A percentile compares a stretch with the other conserved stretches of the same genome.
These are phyloP conservation scores for Pelochelys cantorii DNA, from an alignment of 2,797 vertebrate species.

Conservation along the genomic window DNA sequence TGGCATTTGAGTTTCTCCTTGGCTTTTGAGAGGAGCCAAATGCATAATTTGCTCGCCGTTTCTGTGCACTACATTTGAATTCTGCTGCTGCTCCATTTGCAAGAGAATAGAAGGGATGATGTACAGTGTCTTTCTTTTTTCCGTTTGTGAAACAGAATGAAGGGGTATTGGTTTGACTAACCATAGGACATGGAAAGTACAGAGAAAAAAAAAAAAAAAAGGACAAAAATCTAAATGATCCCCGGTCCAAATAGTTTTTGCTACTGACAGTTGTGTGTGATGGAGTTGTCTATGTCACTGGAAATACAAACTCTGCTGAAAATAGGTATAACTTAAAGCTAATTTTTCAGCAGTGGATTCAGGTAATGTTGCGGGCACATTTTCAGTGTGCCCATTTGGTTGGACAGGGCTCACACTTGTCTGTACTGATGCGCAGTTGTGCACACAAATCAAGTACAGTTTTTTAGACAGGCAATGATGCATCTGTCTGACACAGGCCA, in stretches of 20 bases:
- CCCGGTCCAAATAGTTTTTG: constrained; percentile 41
- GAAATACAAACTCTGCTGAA: background rate
- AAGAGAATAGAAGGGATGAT: constrained; percentile 74
- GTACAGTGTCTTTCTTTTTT: constrained; percentile 68
- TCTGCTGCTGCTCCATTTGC: constrained; percentile 71
- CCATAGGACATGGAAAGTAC: constrained; percentile 41
- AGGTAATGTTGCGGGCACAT: background rate
- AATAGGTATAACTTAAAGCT: background rate
- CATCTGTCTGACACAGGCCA: background rate
- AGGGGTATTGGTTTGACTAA: constrained; percentile 69
- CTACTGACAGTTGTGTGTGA: background rate
- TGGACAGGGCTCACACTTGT: background rate
- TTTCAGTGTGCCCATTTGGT: background rate
- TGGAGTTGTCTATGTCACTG: accelerated
- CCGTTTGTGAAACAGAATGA: constrained; percentile 46
- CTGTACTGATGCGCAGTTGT: background rate
- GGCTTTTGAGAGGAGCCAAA: constrained; percentile 73
- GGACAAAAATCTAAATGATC: constrained; percentile 58
- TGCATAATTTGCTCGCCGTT: constrained; percentile 66
- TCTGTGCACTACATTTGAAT: constrained; percentile 68
- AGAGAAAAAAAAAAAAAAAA: constrained; percentile 14
- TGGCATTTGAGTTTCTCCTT: constrained; percentile 72
- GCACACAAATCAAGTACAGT: background rate
- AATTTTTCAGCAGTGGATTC: background rate
- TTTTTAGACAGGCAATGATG: background rate